Evolutionary conservation across 2,888 invertebrate genomes (phyloP).

Genomic region (Cotesia congregata): DNA sequence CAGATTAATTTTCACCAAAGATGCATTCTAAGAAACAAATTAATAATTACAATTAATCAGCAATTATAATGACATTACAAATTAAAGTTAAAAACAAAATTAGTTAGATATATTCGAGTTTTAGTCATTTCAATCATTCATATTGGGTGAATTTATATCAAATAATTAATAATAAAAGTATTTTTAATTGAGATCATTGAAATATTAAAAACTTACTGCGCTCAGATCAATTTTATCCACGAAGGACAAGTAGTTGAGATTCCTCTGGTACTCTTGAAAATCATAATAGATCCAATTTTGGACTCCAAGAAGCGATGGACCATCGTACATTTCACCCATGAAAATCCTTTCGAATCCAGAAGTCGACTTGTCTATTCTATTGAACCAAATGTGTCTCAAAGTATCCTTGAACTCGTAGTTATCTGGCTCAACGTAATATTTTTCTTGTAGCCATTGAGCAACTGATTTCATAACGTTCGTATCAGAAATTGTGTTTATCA

Average conservation of each 20-base stretch:
- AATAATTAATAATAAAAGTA: constrained; percentile 16
- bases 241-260: constrained; percentile 84
- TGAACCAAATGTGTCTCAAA: constrained; percentile 83
- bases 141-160: neutral
- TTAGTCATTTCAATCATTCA: too few species aligned
- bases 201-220: constrained; percentile 73
- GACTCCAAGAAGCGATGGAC: constrained; percentile 79
- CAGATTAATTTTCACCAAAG: constrained; percentile 67
- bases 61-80: too few species aligned
- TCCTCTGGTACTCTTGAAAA: constrained; percentile 79
- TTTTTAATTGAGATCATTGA: neutral
- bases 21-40: constrained; percentile 62
- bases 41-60: constrained; percentile 22
- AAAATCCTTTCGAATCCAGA: constrained; percentile 95
- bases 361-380: constrained; percentile 83
- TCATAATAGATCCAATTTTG: constrained; percentile 93
- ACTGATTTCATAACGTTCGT: constrained; percentile 59
- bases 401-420: constrained; percentile 77
- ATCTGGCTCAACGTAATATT: constrained; percentile 58
- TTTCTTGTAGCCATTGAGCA: constrained; percentile 58
- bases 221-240: constrained; percentile 78
- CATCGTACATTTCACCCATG: constrained; percentile 86
- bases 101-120: too few species aligned
- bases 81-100: too few species aligned
- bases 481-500: constrained; percentile 59